Evolutionary conservation across 2,797 vertebrate species (phyloP), one percentile per base, ranked within the genome.

Genomic region (Prunella strophiata): DNA sequence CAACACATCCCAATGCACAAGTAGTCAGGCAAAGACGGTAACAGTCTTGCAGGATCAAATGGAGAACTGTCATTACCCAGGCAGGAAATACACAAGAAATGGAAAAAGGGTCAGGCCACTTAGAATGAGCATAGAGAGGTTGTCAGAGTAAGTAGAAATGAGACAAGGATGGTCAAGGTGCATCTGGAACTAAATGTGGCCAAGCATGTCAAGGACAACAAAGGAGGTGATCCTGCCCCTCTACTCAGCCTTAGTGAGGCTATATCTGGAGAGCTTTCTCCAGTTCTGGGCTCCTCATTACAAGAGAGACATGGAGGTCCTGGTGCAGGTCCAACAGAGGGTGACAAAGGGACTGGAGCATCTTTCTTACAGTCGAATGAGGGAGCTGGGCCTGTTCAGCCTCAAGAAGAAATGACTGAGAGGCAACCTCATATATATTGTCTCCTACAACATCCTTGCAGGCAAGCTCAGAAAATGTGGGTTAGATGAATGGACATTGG

Each of bases 1-100:
- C 5, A 7, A 66, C 20, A 25, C 6, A 52, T n/a, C 16, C 25
- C 0, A 0, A 40, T 12, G 13, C 1, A 1, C 23, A 73, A 34
- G 30, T 59, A 40, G 32, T 52, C 17, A n/a, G n/a, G 8, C 25
- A 74, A 58, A 80, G 40, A 5, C 8, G 17, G 3, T 29, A 74
- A 67, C 8, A 59, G 40, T 54, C 7, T 51, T 61, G 14, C 18
- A 20, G 23, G 16, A 34, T 23, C 11, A 7, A 61, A 54, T 48
- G 18, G 61, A 81, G 10, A 74, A 42, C 20, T 27, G 27, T 65
- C n/a, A 54, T 54, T 48, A 67, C 9, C 5, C 21, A 68, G 16
- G 15, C 21, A 34, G 21, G 10, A 67, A 59, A 54, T 26, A 80
- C 40, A 73, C 5, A 40, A 25, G 30, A 47, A 47, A 67, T 32